Base-by-base conservation (phyloP, 2,888 invertebrate species). In the Ochropacha duplaris region DNA sequence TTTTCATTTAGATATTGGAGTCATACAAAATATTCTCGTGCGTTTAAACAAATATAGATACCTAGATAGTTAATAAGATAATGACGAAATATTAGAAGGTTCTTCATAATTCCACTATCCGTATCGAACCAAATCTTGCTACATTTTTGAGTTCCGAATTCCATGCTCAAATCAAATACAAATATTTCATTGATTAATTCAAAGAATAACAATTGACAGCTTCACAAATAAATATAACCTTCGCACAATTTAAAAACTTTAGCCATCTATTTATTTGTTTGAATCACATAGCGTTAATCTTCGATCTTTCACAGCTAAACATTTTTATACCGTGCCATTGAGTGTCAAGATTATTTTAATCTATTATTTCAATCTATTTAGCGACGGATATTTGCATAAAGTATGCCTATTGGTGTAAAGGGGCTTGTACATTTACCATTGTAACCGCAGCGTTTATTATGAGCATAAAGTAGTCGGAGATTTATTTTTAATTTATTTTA, bases 321-420 rank as follows among this genome's bases (percentile, higher is more conserved):
- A 44, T 44, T 44, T 44, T 44, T 19, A 19, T 31, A 22, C 34
- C 19, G 31, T 52, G 52, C 52, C 52, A 34, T 52, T 22, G 11
- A n/a, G 11, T 31, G 22, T 24, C 50, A 22, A 50, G 31, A 52
- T 19, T 28, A 52, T 31, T 6, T 51, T 51, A 34, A 52, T 52
- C 52, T 52, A 52, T 31, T n/a, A 52, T 51, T 14, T 52, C 52
- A 31, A 31, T 19, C 24, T 52, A 34, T 22, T 44, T 9, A 34
- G 31, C 6, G 52, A 52, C 31, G 22, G 22, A 22, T 19, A 2
- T 52, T 31, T 9, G 51, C 31, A 31, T 34, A 22, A 11, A 12
- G 28, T 51, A 19, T 19, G 31, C 31, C 51, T 51, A 14, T 52
- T 22, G 12, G 52, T 6, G 31, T 14, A 14, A 52, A 55, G 44